These are phyloP conservation scores for Limnephilus rhombicus DNA, from an alignment of 2,888 invertebrate genomes.

Conservation along the genomic window DNA sequence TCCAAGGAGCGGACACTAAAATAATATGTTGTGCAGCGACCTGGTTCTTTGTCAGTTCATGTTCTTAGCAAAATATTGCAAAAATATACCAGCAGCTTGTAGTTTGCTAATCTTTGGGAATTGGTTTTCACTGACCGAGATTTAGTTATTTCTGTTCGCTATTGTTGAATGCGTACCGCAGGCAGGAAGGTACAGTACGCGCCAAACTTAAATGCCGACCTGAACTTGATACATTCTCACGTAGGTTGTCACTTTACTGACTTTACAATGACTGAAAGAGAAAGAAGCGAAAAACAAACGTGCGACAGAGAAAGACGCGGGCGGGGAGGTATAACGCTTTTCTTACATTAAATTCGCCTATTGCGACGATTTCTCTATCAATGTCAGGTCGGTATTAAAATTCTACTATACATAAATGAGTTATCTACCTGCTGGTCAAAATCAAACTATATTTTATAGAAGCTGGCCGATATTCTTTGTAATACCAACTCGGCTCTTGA, in stretches of 20 bases:
- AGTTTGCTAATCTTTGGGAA: neutral
- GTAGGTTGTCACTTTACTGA: no score
- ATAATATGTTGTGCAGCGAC: neutral
- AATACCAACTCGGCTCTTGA: neutral
- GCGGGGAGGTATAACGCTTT: no score
- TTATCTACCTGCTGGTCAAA: neutral
- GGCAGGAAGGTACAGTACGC: neutral
- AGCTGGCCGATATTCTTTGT: neutral
- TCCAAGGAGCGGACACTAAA: neutral
- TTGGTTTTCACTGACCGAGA: neutral
- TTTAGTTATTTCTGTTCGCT: neutral
- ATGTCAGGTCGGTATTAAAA: no score
- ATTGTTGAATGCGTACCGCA: neutral
- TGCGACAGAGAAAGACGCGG: no score
- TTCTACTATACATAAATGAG: no score
- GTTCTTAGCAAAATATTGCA: neutral
- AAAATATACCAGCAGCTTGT: no score
- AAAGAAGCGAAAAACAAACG: no score
- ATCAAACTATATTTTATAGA: neutral
- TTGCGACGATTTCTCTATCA: no score
- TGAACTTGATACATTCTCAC: no score
- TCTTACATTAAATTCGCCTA: no score
- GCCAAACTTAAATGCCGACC: no score
- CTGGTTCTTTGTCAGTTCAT: neutral
- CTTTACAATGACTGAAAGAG: no score